phyloP scores from a whole-genome alignment of 2,113 vertebrate genomes.

The Cisticola juncidis region DNA sequence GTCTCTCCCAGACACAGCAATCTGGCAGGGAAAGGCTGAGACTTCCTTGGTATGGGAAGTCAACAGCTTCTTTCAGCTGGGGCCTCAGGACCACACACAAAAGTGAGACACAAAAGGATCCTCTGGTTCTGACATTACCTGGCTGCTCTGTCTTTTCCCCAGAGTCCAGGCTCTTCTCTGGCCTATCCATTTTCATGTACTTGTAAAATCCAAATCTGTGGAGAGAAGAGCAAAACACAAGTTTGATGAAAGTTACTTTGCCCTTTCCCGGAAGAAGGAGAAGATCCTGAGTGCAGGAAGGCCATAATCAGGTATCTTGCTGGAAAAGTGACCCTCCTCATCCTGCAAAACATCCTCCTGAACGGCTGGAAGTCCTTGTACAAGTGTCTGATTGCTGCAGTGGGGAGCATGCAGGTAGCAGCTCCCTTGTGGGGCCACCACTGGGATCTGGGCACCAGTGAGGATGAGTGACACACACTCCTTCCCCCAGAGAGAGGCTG shows the following conservation, averaged over 20 bases:
- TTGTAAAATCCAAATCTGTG: constrained; percentile 77
- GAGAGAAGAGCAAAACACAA: neutral
- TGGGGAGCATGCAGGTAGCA: fast-evolving
- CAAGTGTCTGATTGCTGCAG: neutral
- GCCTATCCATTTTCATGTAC: constrained; percentile 78
- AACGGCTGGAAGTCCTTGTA: neutral
- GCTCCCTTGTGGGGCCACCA: neutral
- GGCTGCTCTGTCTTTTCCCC: constrained; percentile 43
- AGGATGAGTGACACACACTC: neutral
- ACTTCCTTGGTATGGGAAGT: neutral
- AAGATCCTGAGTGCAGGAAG: neutral
- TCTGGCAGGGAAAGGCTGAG: neutral
- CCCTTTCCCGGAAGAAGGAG: neutral
- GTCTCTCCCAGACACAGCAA: neutral
- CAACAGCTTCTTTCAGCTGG: neutral
- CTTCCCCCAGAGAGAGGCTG: neutral
- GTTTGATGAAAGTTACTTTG: neutral
- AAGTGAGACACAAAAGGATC: neutral
- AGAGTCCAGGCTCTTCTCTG: constrained; percentile 37
- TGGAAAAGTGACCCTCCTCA: neutral
- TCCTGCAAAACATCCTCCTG: neutral
- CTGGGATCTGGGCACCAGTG: neutral
- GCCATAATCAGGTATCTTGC: neutral
- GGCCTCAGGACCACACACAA: neutral
- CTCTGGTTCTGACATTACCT: constrained; percentile 34